Percentiles rank a stretch among this genome's conserved stretches.
These are phyloP conservation scores for Merluccius polli DNA, from an alignment of 2,797 vertebrate genomes.

Conservation along the genomic window DNA sequence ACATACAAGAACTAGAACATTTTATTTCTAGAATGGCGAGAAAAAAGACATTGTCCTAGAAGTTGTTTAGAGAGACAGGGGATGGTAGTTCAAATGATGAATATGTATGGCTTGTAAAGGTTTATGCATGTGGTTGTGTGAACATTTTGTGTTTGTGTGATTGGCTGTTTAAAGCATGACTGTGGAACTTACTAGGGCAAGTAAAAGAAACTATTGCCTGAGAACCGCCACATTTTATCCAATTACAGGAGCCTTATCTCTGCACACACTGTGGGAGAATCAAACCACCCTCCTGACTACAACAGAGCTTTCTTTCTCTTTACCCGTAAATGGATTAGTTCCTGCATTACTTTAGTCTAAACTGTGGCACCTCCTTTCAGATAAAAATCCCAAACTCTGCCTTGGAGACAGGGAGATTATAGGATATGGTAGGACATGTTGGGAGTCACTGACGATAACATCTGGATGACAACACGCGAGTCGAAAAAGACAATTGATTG, in stretches of 20 bases:
- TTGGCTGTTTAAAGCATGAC: constrained; percentile 3
- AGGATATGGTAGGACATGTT: background rate
- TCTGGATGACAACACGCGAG: constrained; percentile 53
- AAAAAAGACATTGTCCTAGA: constrained; percentile 33
- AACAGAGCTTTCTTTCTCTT: constrained; percentile 42
- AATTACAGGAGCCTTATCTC: constrained; percentile 70
- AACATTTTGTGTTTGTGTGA: constrained; percentile 2
- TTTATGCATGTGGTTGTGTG: constrained; percentile 16
- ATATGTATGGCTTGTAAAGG: constrained; percentile 40
- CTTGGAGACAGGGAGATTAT: constrained; percentile 11
- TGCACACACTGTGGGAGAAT: constrained; percentile 59
- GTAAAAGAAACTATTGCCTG: constrained; percentile 61
- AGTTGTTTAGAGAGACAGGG: constrained; percentile 39
- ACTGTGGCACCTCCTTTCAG: constrained; percentile 25
- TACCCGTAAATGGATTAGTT: constrained; percentile 46
- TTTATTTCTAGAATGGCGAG: constrained; percentile 27
- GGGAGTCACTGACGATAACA: constrained; percentile 49
- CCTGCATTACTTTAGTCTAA: constrained; percentile 38
- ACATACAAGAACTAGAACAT: constrained; percentile 30
- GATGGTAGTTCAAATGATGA: constrained; percentile 57
- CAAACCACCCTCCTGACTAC: constrained; percentile 31
- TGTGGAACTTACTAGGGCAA: constrained; percentile 41
- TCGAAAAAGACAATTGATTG: constrained; percentile 58
- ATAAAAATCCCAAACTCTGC: constrained; percentile 30
- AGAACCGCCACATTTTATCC: constrained; percentile 60